phyloP scores from a whole-genome alignment of 2,888 invertebrate species.

The Hipparchia sbordonii region DNA sequence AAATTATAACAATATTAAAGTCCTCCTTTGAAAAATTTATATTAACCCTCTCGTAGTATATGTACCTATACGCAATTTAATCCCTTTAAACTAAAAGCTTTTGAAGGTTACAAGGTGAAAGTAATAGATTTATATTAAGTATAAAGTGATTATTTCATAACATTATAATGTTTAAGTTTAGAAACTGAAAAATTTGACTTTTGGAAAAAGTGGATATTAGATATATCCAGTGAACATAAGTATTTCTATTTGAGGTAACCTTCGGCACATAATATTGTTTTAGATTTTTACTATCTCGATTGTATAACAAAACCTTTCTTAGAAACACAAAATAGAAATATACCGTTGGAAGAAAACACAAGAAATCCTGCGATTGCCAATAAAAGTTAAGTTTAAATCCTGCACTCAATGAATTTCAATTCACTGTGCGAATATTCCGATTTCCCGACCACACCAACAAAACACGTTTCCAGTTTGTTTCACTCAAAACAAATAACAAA shows the following conservation, averaged over 20 bases:
- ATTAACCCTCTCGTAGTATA: background rate
- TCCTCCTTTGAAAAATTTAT: too few relatives aligned
- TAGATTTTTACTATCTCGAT: too few relatives aligned
- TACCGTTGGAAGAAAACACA: background rate
- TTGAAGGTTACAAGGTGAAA: background rate
- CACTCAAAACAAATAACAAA: constrained; percentile 1
- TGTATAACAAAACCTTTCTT: background rate
- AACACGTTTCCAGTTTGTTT: constrained; percentile 4
- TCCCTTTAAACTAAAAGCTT: constrained; percentile 5
- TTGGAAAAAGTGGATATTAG: too few relatives aligned
- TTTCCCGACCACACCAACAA: constrained; percentile 7
- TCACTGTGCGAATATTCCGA: constrained; percentile 13
- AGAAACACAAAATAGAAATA: background rate
- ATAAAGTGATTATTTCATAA: too few relatives aligned
- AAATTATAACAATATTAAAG: too few relatives aligned
- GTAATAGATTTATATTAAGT: background rate
- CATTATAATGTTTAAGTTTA: too few relatives aligned
- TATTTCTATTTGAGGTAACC: background rate
- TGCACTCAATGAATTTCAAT: constrained; percentile 5
- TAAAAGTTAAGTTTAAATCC: constrained; percentile 14
- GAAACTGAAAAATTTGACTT: too few relatives aligned
- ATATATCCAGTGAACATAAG: too few relatives aligned
- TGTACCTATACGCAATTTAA: background rate
- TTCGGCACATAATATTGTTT: too few relatives aligned
- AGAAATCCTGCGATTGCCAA: constrained; percentile 1